Conservation (phyloP, 2,888 invertebrate species). For the Tachina grossa region DNA sequence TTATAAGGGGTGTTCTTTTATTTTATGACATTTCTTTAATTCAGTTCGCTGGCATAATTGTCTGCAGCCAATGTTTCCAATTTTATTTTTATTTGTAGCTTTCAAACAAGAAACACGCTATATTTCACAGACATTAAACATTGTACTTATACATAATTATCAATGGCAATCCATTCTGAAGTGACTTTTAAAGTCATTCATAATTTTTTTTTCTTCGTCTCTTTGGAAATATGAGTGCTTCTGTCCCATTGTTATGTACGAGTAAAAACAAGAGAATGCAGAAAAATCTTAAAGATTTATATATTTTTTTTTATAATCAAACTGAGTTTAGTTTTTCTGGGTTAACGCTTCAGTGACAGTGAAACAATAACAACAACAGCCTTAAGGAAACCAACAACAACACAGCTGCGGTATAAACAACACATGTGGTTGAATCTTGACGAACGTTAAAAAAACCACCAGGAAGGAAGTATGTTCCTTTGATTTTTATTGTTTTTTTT, state of each 20-base stretch:
- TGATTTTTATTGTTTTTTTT: conserved; percentile 48
- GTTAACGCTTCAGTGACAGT: conserved; percentile 68
- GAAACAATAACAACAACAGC: conserved; percentile 51
- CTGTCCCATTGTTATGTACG: conserved; percentile 36
- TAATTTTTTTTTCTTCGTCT: conserved; percentile 22
- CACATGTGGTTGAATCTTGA: conserved; percentile 58
- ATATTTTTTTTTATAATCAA: conserved; percentile 30
- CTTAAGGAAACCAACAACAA: conserved; percentile 46
- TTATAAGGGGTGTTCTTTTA: conserved; percentile 16
- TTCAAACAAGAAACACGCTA: conserved; percentile 56
- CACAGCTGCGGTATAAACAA: conserved; percentile 36
- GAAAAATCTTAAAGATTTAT: conserved; percentile 33
- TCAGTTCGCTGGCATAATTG: neutral
- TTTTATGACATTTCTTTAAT: neutral
- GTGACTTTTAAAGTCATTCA: conserved; percentile 61
- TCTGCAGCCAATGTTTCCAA: conserved; percentile 1
- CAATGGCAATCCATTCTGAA: conserved; percentile 53
- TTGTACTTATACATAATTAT: conserved; percentile 57
- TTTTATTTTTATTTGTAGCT: conserved; percentile 27
- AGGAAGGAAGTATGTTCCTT: conserved; percentile 66
- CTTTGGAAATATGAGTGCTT: conserved; percentile 23
- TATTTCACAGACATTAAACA: conserved; percentile 55
- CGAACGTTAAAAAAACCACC: conserved; percentile 26
- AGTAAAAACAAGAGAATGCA: conserved; percentile 24
- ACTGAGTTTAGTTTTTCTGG: conserved; percentile 66